These are phyloP conservation scores for Campoletis sonorensis DNA, from an alignment of 1,140 invertebrate genomes.

Conservation along the genomic window DNA sequence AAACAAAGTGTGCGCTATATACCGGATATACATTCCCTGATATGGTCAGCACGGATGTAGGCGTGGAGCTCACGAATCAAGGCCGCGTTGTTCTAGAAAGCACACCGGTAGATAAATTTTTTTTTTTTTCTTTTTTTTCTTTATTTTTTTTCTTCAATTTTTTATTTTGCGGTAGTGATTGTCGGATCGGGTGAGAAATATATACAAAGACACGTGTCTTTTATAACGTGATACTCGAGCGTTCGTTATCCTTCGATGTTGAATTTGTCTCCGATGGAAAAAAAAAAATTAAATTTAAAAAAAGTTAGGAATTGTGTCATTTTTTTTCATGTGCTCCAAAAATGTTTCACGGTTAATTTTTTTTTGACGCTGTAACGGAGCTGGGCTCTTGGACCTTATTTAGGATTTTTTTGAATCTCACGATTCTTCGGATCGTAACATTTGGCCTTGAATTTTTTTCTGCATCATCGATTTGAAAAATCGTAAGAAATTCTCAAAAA, in stretches of 20 bases:
- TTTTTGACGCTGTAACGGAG: too few species aligned
- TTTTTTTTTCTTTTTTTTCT: constrained; percentile 53
- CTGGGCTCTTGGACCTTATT: too few species aligned
- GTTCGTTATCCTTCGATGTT: neutral
- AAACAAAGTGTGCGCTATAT: constrained; percentile 44
- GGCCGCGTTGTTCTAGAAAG: constrained; percentile 64
- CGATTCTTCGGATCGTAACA: too few species aligned
- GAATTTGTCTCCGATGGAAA: neutral
- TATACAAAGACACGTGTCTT: neutral
- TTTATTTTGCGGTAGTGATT: constrained; percentile 50
- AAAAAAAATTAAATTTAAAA: too few species aligned
- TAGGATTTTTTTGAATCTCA: too few species aligned
- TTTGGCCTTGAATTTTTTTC: too few species aligned
- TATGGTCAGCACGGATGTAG: constrained; percentile 56
- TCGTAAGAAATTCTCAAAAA: too few species aligned
- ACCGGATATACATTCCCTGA: constrained; percentile 65
- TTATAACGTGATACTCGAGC: neutral
- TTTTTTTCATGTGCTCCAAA: too few species aligned
- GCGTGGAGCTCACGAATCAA: constrained; percentile 61
- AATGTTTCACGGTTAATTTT: too few species aligned
- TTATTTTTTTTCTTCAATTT: constrained; percentile 22
- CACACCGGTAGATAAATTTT: constrained; percentile 40
- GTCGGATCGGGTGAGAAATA: constrained; percentile 44
- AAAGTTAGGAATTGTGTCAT: neutral
- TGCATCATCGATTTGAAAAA: too few species aligned